phyloP scores from a whole-genome alignment of 2,888 invertebrate species.

The Imbricaverruca yamaguchii region DNA sequence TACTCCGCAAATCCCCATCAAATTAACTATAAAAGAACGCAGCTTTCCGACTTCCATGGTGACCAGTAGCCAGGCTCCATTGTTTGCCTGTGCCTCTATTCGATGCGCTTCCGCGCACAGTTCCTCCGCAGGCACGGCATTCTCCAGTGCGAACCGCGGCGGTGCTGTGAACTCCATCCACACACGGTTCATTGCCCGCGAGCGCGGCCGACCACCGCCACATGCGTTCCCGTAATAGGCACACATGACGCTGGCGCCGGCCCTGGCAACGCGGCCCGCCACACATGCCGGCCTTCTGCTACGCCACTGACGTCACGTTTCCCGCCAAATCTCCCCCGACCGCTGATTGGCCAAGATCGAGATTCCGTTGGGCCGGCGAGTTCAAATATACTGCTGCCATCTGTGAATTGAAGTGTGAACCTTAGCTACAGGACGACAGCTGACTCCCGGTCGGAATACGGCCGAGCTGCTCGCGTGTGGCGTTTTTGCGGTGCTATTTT shows the following conservation, averaged over 20 bases:
- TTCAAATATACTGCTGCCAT: neutral
- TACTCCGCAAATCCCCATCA: too few relatives aligned
- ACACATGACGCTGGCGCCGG: neutral
- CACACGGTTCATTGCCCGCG: neutral
- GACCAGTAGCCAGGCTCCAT: too few relatives aligned
- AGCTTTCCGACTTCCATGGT: too few relatives aligned
- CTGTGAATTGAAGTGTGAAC: neutral
- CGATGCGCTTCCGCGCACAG: too few relatives aligned
- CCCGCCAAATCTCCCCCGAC: constrained; percentile 12
- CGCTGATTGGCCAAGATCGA: neutral
- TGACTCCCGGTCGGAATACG: neutral
- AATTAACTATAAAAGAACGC: too few relatives aligned
- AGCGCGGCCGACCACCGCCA: neutral
- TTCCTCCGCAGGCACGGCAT: too few relatives aligned
- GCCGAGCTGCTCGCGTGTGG: too few relatives aligned
- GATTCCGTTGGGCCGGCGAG: neutral
- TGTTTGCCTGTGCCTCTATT: too few relatives aligned
- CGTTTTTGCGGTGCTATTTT: too few relatives aligned
- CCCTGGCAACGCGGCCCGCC: neutral
- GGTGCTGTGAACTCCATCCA: too few relatives aligned
- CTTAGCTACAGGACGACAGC: neutral
- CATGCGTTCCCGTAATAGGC: neutral
- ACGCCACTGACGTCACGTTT: neutral
- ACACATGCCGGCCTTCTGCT: neutral
- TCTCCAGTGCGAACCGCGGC: too few relatives aligned